Evolutionary conservation across 2,888 invertebrate genomes (phyloP), one percentile per base, ranked within the genome.

Genomic region (Barypeithes pellucidus): DNA sequence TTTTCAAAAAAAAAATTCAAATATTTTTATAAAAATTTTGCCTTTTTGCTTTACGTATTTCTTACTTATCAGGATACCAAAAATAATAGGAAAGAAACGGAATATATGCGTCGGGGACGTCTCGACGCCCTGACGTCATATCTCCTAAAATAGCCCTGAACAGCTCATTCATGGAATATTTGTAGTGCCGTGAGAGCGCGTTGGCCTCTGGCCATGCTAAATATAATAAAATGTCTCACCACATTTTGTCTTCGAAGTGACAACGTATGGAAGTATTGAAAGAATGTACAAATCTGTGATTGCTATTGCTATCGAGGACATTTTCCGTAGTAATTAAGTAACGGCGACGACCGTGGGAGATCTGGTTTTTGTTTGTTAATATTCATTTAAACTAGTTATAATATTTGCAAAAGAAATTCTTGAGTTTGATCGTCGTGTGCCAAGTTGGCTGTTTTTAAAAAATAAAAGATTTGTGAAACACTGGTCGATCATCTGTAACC

Each of bases 151-250:
- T 65, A 65, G 33, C 33, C 16, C 20, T 22, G 36, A 65, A 68
- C 47, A 67, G 29, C 67, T 60, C 67, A 68, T 68, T 68, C 67
- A 68, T 68, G 60, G 50, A 60, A 60, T 60, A 60, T 68, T 68
- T 60, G 24, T 36, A 67, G 11, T 59, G 45, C 43, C 59, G 45
- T 57, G 67, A 29, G 57, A 52, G 66, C 66, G 52, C 24, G 66
- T 66, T 41, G 52, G 45, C 61, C 45, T 60, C 22, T 60, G 45
- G 29, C 22, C 61, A 61, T 24, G 29, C 45, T 24, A 61, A 61
- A 45, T 43, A 61, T 41, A 61, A 45, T 45, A 45, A 45, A 61
- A 45, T 45, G 61, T 43, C 43, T 60, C 60, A 60, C 20, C 41
- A 41, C 36, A 57, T 14, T 54, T 11, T 39, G 39, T 20, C 41